A percentile compares a stretch with the other conserved stretches of the same genome.
Conservation (phyloP, 1,140 invertebrate species). For the Zaprionus capensis region DNA sequence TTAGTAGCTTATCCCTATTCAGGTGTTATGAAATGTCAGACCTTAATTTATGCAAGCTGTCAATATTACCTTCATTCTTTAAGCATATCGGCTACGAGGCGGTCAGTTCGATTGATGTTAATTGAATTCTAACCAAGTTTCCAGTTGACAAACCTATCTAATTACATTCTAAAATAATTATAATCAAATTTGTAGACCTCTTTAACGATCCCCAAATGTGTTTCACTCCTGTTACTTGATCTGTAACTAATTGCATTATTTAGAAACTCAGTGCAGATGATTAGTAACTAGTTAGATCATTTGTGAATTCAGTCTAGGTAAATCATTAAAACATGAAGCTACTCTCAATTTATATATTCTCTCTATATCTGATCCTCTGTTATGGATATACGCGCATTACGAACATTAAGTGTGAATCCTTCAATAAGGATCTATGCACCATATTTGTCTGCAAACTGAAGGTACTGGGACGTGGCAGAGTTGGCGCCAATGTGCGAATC, state of each 20-base stretch:
- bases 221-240: no score
- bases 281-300: neutral
- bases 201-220: no score
- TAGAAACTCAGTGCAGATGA: no score
- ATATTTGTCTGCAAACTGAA: constrained; percentile 23
- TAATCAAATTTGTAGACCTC: no score
- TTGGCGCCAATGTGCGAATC: constrained; percentile 18
- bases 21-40: no score
- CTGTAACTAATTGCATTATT: no score
- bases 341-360: neutral
- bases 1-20: no score
- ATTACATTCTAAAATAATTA: neutral
- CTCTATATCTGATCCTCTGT: neutral
- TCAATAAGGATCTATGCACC: neutral
- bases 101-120: neutral
- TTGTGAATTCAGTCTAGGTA: neutral
- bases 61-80: no score
- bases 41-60: no score
- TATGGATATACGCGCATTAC: neutral
- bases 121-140: neutral
- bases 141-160: neutral
- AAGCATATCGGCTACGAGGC: no score
- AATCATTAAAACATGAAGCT: neutral
- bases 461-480: constrained; percentile 37
- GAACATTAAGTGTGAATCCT: neutral